A percentile compares a stretch with the other conserved stretches of the same genome.
phyloP scores from a whole-genome alignment of 1,140 invertebrate species.

The Calliphora vicina region DNA sequence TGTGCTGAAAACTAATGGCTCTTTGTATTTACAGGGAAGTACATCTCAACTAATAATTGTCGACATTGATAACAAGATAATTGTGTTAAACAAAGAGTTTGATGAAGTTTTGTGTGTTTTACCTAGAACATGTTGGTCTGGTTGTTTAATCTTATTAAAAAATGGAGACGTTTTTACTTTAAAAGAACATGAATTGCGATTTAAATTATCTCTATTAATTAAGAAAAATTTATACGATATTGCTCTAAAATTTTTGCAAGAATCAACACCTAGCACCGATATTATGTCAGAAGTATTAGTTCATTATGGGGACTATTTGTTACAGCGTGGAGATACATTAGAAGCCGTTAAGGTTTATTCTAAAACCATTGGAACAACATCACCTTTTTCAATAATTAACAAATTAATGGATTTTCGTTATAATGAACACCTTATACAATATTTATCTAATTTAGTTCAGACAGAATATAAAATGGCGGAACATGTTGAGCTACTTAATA shows the following conservation, averaged over 20 bases:
- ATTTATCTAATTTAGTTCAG: background rate
- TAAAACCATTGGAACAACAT: background rate
- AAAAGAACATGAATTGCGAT: background rate
- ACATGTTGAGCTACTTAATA: background rate
- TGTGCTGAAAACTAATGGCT: background rate
- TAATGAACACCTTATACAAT: background rate
- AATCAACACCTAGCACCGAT: background rate
- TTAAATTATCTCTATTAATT: background rate
- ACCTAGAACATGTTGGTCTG: background rate
- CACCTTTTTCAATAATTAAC: background rate
- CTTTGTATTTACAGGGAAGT: background rate
- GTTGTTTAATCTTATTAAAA: background rate
- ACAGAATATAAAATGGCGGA: background rate
- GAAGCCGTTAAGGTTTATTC: background rate
- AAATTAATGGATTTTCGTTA: background rate
- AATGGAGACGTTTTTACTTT: background rate
- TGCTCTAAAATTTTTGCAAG: background rate
- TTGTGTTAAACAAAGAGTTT: conserved; percentile 14
- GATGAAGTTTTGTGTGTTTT: background rate
- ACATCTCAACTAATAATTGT: background rate
- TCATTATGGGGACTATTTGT: background rate
- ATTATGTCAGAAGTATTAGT: background rate
- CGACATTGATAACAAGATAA: conserved; percentile 12
- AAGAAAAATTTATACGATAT: conserved; percentile 4
- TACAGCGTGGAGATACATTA: background rate